phyloP scores from a whole-genome alignment of 2,113 vertebrate species.

The Papio anubis region DNA sequence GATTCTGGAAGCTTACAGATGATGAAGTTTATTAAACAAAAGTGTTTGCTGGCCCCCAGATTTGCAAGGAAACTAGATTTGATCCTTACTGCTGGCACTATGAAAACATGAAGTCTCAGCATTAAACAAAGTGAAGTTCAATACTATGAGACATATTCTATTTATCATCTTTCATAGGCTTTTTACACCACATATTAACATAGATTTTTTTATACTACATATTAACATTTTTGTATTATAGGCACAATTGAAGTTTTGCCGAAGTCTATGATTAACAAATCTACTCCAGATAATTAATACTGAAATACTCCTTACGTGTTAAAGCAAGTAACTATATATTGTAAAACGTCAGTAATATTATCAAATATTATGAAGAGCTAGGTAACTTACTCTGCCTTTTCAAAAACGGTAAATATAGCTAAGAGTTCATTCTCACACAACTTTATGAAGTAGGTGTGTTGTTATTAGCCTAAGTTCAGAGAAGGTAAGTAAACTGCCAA shows the following conservation, averaged over 20 bases:
- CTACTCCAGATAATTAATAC: background rate
- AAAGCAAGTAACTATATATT: background rate
- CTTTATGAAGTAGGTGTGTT: background rate
- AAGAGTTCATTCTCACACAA: background rate
- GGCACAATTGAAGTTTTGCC: background rate
- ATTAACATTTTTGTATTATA: background rate
- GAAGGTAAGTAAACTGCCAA: background rate
- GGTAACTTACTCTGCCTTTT: background rate
- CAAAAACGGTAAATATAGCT: background rate
- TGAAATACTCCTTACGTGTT: background rate
- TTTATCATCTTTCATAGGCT: background rate
- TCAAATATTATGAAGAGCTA: background rate
- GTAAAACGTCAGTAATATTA: background rate
- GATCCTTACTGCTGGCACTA: background rate
- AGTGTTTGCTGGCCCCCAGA: background rate
- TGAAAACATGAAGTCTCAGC: background rate
- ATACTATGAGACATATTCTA: background rate
- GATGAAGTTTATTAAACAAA: slow-evolving; percentile 45
- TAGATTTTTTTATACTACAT: background rate
- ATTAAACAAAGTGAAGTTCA: background rate
- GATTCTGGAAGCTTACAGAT: background rate
- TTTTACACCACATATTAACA: background rate
- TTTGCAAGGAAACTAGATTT: background rate
- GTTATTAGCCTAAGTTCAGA: background rate
- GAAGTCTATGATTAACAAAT: background rate